Evolutionary conservation across 37 sponge, comb jelly and placozoan species (phyloP).

Genomic region (Ephydatia muelleri): DNA sequence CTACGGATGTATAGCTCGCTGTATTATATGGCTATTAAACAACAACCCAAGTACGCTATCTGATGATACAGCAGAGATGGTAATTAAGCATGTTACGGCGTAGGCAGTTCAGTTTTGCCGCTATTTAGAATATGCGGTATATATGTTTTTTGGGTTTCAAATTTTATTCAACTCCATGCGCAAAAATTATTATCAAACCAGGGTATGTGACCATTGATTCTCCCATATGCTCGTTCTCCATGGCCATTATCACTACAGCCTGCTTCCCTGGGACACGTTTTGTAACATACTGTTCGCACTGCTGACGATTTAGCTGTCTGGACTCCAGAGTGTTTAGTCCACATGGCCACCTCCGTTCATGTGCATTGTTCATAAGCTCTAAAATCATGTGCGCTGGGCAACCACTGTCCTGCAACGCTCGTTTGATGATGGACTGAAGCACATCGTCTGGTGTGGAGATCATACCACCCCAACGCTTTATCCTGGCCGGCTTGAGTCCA

Average conservation of each 20-base stretch:
- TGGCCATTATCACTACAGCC: constrained; percentile 93
- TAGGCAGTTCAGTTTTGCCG: no score
- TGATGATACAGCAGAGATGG: no score
- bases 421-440: constrained; percentile 86
- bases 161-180: constrained; percentile 93
- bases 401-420: constrained; percentile 84
- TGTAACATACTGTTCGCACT: constrained; percentile 91
- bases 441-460: constrained; percentile 95
- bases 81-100: no score
- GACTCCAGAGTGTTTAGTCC: constrained; percentile 95
- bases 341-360: constrained; percentile 92
- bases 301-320: constrained; percentile 85
- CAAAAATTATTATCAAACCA: constrained; percentile 96
- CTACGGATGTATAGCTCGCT: no score
- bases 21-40: no score
- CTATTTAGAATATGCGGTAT: no score
- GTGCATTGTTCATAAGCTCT: constrained; percentile 93
- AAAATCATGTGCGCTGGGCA: constrained; percentile 81
- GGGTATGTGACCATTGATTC: constrained; percentile 84
- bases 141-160: background rate
- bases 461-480: constrained; percentile 97
- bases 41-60: no score
- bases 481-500: constrained; percentile 63
- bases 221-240: constrained; percentile 98
- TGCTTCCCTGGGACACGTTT: constrained; percentile 94